phyloP scores from a whole-genome alignment of 2,113 vertebrate genomes.

The Vidua chalybeata region DNA sequence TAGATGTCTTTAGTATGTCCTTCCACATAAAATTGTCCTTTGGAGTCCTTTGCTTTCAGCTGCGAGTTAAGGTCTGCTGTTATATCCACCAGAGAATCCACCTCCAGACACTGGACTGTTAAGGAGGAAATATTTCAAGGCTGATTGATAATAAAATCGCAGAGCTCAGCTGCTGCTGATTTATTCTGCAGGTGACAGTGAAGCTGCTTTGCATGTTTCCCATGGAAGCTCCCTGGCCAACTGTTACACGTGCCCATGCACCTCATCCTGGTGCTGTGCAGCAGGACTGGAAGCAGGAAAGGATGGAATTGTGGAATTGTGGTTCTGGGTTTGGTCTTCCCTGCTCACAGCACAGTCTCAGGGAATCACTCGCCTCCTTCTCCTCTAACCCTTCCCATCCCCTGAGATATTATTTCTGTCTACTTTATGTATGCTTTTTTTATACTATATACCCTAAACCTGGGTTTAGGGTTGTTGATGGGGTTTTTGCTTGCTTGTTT shows the following conservation, averaged over 20 bases:
- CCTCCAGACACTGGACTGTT: neutral
- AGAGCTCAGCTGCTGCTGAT: neutral
- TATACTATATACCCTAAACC: no score
- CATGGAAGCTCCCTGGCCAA: neutral
- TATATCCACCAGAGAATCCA: neutral
- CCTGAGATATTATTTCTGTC: neutral
- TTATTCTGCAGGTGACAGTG: slow-evolving; percentile 21
- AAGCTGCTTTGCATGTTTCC: neutral
- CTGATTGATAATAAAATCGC: slow-evolving; percentile 48
- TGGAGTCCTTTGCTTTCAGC: neutral
- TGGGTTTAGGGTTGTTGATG: neutral
- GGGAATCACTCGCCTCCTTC: neutral
- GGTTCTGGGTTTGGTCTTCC: neutral
- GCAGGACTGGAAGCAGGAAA: neutral
- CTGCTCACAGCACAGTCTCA: neutral
- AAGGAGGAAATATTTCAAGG: slow-evolving; percentile 54
- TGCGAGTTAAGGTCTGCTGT: neutral
- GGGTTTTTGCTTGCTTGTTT: fast-evolving
- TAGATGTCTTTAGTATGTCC: neutral
- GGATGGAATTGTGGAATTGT: neutral
- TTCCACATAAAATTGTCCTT: slow-evolving; percentile 7
- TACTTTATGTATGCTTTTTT: fast-evolving
- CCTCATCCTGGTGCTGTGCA: neutral
- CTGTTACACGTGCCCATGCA: neutral
- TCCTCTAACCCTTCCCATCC: neutral